Base-by-base conservation (phyloP, 2,888 invertebrate genomes). In the Mesorhabditis sp. region DNA sequence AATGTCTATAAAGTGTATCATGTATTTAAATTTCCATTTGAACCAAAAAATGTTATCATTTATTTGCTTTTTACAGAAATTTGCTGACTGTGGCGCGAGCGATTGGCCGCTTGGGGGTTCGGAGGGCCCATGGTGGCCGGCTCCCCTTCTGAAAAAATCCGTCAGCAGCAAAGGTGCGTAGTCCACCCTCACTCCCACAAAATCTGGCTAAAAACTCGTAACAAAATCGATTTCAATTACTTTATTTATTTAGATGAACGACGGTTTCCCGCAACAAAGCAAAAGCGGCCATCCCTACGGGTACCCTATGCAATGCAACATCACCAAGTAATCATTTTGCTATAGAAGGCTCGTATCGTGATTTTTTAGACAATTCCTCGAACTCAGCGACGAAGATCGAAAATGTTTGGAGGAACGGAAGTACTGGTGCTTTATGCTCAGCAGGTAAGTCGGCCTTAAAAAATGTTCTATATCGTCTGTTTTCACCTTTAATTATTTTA, bases 381-480 rank as follows among this genome's bases (percentile, higher is more conserved):
- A 80, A 13, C 76, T 78, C 78, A 78, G 77, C 5, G 80, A 80
- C 28, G 80, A 80, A 61, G 80, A 80, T 66, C 72, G 80, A 88
- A 91, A 92, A 87, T 97, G 96, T 90, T 92, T 95, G 89, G 91
- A 91, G 89, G 83, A 84, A 63, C 63, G 82, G 58, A 82, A 81
- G 63, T 84, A 85, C 71, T 85, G 84, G 84, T 84, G 84, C 66
- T 85, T 84, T 73, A 71, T 83, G 72, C 72, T 80, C 45, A 78
- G 78, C 75, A 28, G 28, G 28, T 28, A 28, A 28, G 28, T 28
- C 28, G 7, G 7, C n/a, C n/a, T 50, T n/a, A 50, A 50, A 50
- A 50, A 50, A 50, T 50, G 10, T 13, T 50, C 58, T 50, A 13
- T 50, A 50, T 13, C 7, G 10, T 50, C 58, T 50, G 7, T 50